Evolutionary conservation across 2,113 vertebrate species (phyloP), one percentile per base, ranked within the genome.

Genomic region (Nothoprocta pentlandii): DNA sequence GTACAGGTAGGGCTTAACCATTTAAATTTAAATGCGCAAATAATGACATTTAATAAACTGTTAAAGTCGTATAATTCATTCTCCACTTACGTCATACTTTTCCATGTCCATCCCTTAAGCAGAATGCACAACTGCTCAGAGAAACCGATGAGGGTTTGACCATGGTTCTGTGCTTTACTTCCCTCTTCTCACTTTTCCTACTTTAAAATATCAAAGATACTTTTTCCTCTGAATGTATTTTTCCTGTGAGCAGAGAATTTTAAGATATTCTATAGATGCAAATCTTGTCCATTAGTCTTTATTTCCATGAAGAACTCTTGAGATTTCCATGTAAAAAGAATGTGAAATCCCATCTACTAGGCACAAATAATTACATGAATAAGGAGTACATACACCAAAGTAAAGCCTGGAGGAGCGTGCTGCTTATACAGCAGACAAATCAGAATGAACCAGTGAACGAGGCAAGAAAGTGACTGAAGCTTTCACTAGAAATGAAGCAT

Each of bases 11-110:
- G 41, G 39, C 21, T 68, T 80, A 34, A 78, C 26, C 56, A 30
- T 79, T 68, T 88, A 41, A 85, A 93, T 41, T 68, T 78, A 76
- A 87, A 75, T 6, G 8, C 32, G 53, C 41, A 90, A 92, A 89
- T 80, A 75, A 62, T 68, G 83, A 83, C 75, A 94, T 96, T 73
- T 94, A 94, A 89, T 67, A 76, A 92, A 89, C 34, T 53, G 28
- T 58, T 94, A 89, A 49, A 89, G 16, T 64, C 3, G 59, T 61
- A 87, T 79, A 71, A 95, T 76, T 84, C 2, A 69, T 85, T 88
- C 87, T 76, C 66, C 80, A 26, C 6, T 62, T 81, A 28, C 14
- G 9, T 51, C 9, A 68, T 34, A 10, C 26, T 89, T 93, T 76
- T 73, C 36, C 32, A 7, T 47, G n/a, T 75, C 46, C 39, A 61